Base-by-base conservation (phyloP, 2,113 vertebrate genomes). In the Orycteropus afer region DNA sequence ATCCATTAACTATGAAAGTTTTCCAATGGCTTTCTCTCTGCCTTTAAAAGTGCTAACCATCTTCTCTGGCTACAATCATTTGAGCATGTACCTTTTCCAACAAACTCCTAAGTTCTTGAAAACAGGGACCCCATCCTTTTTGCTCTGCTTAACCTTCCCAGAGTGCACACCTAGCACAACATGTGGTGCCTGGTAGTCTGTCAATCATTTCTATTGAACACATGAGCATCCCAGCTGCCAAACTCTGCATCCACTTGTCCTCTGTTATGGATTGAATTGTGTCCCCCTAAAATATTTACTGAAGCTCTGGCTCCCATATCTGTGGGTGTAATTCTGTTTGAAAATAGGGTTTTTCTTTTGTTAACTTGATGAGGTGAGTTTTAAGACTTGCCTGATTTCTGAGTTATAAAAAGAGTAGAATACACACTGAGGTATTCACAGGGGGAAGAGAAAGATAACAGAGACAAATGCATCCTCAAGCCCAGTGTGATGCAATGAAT, bases 41-140 rank as follows among this genome's bases (percentile, higher is more conserved):
- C 51, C 42, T 84, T 76, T 78, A 82, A 45, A 81, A 94, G 61
- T 34, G 29, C 84, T 89, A 86, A 78, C 84, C 76, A 15, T 37
- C 40, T 7, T 95, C 65, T 47, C 51, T 40, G 57, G 45, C 32
- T 91, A 37, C 40, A 49, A 15, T 59, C 88, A 61, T 47, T 22
- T 69, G 69, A 71, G 17, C 32, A 34, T 57, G 13, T 59, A 15
- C 53, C 88, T 88, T 94, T 96, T 73, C 80, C 51, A 89, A 67
- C 15, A 91, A n/a, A 45, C 37, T 53, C n/a, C 32, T 23, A 25
- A 34, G 14, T 80, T 74, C 82, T 71, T 7, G 49, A 86, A 79
- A 76, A n/a, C 25, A 32, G 23, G 18, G 17, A 27, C 4, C 51
- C 25, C 34, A 22, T 47, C 77, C n/a, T 79, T 55, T 95, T 42